Conservation (phyloP, 2,113 vertebrate genomes). For the Micronycteris hirsuta region DNA sequence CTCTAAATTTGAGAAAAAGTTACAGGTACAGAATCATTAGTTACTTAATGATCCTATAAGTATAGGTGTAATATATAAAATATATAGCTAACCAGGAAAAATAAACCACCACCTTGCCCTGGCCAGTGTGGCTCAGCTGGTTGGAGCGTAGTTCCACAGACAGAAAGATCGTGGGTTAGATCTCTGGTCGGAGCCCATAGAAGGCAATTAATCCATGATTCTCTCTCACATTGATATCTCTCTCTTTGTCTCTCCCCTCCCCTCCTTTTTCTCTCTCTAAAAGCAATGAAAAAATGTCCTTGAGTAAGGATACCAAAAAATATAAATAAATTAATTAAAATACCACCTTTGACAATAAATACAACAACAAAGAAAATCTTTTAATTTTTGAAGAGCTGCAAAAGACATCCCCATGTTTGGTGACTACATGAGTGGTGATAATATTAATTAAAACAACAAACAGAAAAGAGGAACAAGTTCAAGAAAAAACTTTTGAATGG, state of each 20-base stretch:
- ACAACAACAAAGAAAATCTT: not conserved
- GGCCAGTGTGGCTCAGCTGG: no score
- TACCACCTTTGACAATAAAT: not conserved
- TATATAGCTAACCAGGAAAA: not conserved
- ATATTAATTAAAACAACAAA: not conserved
- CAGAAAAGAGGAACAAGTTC: not conserved
- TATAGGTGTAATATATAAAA: not conserved
- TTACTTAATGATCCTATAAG: not conserved
- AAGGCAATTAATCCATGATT: no score
- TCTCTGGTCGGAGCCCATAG: no score
- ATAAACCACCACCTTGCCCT: not conserved
- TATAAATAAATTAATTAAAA: no score
- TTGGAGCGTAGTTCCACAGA: no score
- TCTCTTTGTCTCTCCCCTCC: no score
- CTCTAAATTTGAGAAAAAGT: not conserved
- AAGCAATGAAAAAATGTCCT: no score
- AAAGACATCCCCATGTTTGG: not conserved
- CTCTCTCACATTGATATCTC: no score
- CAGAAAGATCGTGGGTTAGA: no score
- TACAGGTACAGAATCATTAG: not conserved
- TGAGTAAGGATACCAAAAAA: no score
- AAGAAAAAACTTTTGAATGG: not conserved
- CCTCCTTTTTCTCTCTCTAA: no score
- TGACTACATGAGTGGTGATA: not conserved
- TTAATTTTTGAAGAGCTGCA: not conserved